These are phyloP conservation scores for Eupithecia dodoneata DNA, from an alignment of 2,888 invertebrate species.

Conservation along the genomic window DNA sequence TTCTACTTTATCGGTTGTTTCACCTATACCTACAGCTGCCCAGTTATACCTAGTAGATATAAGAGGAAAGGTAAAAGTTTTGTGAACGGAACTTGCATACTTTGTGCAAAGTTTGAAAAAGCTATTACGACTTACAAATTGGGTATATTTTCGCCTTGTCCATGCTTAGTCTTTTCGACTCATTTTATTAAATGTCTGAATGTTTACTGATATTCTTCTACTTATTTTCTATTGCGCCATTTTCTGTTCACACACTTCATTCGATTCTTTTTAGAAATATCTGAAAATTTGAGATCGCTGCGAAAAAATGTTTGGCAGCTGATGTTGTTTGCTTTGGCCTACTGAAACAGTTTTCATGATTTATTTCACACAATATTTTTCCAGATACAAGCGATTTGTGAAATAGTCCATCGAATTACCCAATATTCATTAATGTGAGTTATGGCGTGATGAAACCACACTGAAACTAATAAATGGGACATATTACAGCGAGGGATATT, in stretches of 20 bases:
- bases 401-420: conserved; percentile 9
- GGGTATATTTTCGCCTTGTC: not conserved
- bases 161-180: not conserved
- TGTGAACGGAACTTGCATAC: not conserved
- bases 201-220: too few relatives aligned
- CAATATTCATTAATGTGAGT: conserved; percentile 16
- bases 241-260: not conserved
- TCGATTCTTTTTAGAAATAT: not conserved
- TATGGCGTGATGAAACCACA: conserved; percentile 24
- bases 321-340: not conserved
- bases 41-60: not conserved
- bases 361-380: conserved; percentile 4
- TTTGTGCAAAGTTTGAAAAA: not conserved
- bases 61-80: not conserved
- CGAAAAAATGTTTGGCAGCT: not conserved
- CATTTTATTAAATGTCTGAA: too few relatives aligned
- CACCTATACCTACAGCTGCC: not conserved
- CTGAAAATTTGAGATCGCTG: not conserved
- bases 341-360: conserved; percentile 6
- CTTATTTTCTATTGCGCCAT: not conserved
- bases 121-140: not conserved
- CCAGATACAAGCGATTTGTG: not conserved
- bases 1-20: not conserved
- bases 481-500: conserved; percentile 24
- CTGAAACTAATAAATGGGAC: conserved; percentile 31